These are phyloP conservation scores for Biston stratarius DNA, from an alignment of 2,888 invertebrate genomes.

Conservation along the genomic window DNA sequence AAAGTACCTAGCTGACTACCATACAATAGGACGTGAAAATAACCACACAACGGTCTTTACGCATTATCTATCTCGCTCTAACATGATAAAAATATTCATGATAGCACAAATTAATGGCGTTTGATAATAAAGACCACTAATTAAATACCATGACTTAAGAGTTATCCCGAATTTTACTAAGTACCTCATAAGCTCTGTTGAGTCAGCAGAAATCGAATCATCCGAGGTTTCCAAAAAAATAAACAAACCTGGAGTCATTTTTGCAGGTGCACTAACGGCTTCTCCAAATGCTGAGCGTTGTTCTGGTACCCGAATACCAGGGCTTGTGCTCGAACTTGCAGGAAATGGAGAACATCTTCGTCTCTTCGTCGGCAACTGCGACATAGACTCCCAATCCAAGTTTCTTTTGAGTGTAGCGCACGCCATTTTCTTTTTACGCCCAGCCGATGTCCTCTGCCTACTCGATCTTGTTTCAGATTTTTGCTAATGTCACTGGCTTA, in stretches of 20 bases:
- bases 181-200: conserved; percentile 9
- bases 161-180: background rate
- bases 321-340: conserved; percentile 84
- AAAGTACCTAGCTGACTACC: conserved; percentile 35
- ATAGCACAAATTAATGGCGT: conserved; percentile 75
- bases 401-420: conserved; percentile 98
- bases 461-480: conserved; percentile 64
- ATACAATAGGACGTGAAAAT: conserved; percentile 69
- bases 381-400: conserved; percentile 97
- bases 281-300: conserved; percentile 93
- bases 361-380: conserved; percentile 94
- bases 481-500: conserved; percentile 65
- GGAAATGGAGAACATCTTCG: conserved; percentile 97
- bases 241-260: conserved; percentile 95
- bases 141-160: conserved; percentile 23
- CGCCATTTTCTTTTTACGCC: conserved; percentile 94
- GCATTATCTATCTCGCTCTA: conserved; percentile 74
- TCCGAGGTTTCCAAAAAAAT: conserved; percentile 54
- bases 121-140: conserved; percentile 72
- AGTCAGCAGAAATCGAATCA: background rate
- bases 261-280: conserved; percentile 89
- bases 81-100: conserved; percentile 79
- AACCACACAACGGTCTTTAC: conserved; percentile 74
- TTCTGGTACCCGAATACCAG: conserved; percentile 83
- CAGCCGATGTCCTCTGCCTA: conserved; percentile 82